A percentile compares a stretch with the other conserved stretches of the same genome.
phyloP scores from a whole-genome alignment of 2,797 vertebrate genomes.

The Falco concolor region DNA sequence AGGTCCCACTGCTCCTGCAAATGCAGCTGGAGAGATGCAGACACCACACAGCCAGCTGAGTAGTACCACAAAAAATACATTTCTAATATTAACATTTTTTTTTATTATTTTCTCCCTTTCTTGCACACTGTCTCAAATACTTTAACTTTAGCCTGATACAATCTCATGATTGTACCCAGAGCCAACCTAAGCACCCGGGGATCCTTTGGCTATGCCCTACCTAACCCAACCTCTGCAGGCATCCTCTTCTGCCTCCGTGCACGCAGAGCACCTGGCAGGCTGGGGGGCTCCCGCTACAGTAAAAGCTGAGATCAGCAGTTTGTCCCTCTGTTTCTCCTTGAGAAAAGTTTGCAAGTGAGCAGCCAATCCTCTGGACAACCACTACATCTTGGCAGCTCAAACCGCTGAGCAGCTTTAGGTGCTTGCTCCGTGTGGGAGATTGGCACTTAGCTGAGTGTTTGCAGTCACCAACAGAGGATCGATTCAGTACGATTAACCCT shows the following conservation, averaged over 20 bases:
- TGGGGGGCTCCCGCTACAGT: background rate
- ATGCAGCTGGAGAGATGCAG: background rate
- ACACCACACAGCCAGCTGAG: background rate
- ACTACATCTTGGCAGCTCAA: accelerated
- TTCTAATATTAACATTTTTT: background rate
- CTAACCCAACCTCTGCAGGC: background rate
- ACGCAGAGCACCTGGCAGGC: background rate
- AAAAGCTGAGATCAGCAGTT: background rate
- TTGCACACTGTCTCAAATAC: background rate
- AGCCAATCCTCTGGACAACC: background rate
- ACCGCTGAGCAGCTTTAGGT: background rate
- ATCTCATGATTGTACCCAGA: background rate
- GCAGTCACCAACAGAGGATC: background rate
- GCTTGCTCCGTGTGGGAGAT: background rate
- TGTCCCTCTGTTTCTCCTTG: background rate
- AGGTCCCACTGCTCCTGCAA: background rate
- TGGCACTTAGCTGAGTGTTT: background rate
- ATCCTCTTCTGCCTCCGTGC: accelerated
- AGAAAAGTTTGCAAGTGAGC: background rate
- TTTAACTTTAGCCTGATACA: background rate
- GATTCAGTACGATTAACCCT: background rate
- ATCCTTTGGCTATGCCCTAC: background rate
- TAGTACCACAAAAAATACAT: background rate
- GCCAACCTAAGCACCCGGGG: background rate
- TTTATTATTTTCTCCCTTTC: background rate